Percentiles rank a stretch among this genome's conserved stretches.
These are phyloP conservation scores for Ibycter americanus DNA, from an alignment of 2,797 vertebrate genomes.

Conservation along the genomic window DNA sequence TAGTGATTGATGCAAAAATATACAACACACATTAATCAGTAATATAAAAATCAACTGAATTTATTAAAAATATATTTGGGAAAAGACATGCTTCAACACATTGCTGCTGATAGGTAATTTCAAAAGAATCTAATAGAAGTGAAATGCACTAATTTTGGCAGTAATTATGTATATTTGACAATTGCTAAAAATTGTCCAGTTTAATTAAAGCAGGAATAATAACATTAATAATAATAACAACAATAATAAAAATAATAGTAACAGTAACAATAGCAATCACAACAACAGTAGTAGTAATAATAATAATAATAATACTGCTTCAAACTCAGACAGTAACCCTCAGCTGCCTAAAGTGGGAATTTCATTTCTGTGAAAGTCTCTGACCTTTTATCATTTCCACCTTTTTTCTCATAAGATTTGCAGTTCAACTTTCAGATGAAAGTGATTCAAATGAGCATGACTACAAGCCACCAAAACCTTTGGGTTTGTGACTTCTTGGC, in stretches of 20 bases:
- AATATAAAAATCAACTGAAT: not conserved
- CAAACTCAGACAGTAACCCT: not conserved
- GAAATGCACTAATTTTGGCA: not conserved
- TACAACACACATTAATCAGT: not conserved
- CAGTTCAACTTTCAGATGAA: not conserved
- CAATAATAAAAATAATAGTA: not conserved
- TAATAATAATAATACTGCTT: not conserved
- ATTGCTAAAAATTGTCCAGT: slow-evolving; percentile 30
- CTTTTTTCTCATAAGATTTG: not conserved
- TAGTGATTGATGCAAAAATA: not conserved
- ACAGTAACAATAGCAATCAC: not conserved
- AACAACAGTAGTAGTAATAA: not conserved
- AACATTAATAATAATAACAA: not conserved
- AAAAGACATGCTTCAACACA: slow-evolving; percentile 13
- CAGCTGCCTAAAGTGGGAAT: not conserved
- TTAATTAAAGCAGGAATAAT: slow-evolving; percentile 26
- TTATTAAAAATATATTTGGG: not conserved
- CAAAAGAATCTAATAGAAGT: not conserved
- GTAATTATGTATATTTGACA: not conserved
- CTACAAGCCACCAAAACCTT: not conserved
- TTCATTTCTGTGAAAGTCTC: not conserved
- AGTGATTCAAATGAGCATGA: not conserved
- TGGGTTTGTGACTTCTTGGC: not conserved
- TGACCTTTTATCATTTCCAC: not conserved
- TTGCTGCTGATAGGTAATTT: not conserved